These are phyloP conservation scores for Drosophila bifasciata DNA, from an alignment of 1,140 invertebrate genomes.

Conservation along the genomic window DNA sequence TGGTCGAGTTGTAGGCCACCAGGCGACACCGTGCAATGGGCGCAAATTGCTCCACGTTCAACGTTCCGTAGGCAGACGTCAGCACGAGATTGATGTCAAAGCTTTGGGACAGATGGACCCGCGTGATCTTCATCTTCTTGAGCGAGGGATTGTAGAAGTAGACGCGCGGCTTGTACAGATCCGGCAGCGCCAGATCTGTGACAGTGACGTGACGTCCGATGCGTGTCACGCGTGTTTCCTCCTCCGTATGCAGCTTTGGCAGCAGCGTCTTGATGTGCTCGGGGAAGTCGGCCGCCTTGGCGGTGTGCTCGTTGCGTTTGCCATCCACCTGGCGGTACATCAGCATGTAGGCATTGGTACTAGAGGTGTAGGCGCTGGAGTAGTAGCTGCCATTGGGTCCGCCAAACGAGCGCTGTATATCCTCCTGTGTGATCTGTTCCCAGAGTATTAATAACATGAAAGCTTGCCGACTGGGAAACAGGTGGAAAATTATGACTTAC, in stretches of 20 bases:
- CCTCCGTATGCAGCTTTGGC: constrained; percentile 88
- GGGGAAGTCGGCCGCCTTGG: constrained; percentile 90
- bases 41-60: constrained; percentile 87
- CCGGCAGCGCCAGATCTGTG: constrained; percentile 83
- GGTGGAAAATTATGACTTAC: constrained; percentile 80
- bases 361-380: constrained; percentile 90
- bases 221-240: constrained; percentile 86
- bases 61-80: constrained; percentile 86
- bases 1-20: constrained; percentile 89
- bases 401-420: constrained; percentile 94
- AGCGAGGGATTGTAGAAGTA: constrained; percentile 87
- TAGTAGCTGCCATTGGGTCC: constrained; percentile 89
- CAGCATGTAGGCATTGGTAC: constrained; percentile 97
- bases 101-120: constrained; percentile 86
- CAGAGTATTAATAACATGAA: background rate
- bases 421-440: constrained; percentile 90
- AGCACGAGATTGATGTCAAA: constrained; percentile 86
- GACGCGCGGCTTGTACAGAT: constrained; percentile 88
- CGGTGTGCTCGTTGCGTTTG: constrained; percentile 88
- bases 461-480: background rate
- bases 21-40: constrained; percentile 89
- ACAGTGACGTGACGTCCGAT: constrained; percentile 80
- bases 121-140: constrained; percentile 85
- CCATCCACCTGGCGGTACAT: constrained; percentile 94
- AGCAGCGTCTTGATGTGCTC: constrained; percentile 89